A percentile compares a stretch with the other conserved stretches of the same genome.
phyloP scores from a whole-genome alignment of 2,113 vertebrate genomes.

The Sminthopsis crassicaudata region DNA sequence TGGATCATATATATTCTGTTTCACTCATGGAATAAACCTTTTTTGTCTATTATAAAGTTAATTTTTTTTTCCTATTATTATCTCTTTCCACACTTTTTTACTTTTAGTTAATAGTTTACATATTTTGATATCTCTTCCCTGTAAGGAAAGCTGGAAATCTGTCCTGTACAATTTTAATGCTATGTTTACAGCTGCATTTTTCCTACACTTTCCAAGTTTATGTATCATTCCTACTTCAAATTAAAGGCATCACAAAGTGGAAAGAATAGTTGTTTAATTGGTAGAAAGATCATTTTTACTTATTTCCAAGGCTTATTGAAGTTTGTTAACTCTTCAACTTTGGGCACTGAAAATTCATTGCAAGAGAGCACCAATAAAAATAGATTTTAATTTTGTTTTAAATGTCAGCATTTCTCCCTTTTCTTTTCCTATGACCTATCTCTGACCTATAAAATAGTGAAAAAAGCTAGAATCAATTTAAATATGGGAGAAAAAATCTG shows the following conservation, averaged over 20 bases:
- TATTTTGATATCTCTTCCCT: neutral
- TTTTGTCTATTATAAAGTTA: neutral
- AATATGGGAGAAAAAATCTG: neutral
- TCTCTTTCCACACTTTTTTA: neutral
- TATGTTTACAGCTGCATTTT: neutral
- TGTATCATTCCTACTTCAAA: neutral
- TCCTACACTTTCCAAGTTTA: neutral
- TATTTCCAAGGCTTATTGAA: neutral
- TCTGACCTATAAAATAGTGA: neutral
- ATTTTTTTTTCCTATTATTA: neutral
- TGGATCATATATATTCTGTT: neutral
- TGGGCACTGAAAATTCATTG: neutral
- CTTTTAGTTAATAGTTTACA: neutral
- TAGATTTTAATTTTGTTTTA: slow-evolving; percentile 7
- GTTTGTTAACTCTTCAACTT: neutral
- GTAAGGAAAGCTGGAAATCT: neutral
- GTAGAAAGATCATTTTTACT: neutral
- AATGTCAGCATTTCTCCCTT: slow-evolving; percentile 3
- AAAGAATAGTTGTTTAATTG: neutral
- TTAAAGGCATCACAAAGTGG: neutral
- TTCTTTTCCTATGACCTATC: neutral
- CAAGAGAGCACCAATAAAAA: neutral
- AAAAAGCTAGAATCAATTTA: neutral
- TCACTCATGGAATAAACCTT: neutral
- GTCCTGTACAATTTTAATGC: neutral